Conservation (phyloP, 2,797 vertebrate genomes). For the Rhabdophis nuchalis region DNA sequence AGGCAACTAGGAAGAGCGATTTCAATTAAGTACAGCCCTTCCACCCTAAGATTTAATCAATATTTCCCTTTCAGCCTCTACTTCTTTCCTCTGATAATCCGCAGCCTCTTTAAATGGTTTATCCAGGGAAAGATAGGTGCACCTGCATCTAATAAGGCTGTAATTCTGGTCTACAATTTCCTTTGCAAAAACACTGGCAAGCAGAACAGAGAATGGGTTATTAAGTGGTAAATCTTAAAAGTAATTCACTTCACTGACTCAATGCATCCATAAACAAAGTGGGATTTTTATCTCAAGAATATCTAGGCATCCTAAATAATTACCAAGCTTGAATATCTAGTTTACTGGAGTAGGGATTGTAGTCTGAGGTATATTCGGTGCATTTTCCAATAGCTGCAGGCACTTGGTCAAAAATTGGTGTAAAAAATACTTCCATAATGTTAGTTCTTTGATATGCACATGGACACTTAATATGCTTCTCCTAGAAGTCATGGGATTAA, state of each 20-base stretch:
- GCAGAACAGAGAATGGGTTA: background rate
- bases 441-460: background rate
- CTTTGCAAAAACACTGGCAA: background rate
- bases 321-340: constrained; percentile 32
- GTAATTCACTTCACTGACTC: background rate
- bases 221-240: background rate
- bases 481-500: background rate
- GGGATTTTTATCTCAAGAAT: background rate
- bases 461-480: background rate
- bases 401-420: background rate
- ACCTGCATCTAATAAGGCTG: background rate
- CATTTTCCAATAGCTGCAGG: background rate
- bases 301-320: background rate
- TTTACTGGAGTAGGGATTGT: background rate
- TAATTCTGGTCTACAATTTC: background rate
- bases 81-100: background rate
- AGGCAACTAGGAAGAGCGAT: background rate
- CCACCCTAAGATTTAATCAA: background rate
- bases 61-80: background rate
- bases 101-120: background rate
- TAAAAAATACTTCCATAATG: background rate
- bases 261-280: background rate
- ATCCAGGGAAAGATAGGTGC: background rate
- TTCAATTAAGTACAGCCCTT: background rate
- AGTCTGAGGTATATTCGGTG: background rate